Evolutionary conservation across 2,888 invertebrate species (phyloP), one percentile per base, ranked within the genome.

Genomic region (Saturnia japonica): DNA sequence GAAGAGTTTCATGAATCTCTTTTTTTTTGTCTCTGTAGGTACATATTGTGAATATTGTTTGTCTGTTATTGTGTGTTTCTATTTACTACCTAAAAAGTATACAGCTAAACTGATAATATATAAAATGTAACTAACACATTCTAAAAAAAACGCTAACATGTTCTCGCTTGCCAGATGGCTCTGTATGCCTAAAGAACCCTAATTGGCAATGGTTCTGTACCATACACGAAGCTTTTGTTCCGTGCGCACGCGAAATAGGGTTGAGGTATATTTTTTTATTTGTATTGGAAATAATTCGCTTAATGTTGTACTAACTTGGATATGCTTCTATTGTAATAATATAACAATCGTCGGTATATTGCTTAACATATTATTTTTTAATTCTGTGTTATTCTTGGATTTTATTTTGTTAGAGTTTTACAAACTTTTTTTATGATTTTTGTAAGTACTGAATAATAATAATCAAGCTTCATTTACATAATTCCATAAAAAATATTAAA

Each of bases 231-330:
- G 40, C 64, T 64, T 64, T 64, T 64, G 64, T 64, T 64, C 57
- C 40, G 40, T 40, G 19, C 64, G 64, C 67, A 67, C 25, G 67
- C 67, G 67, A 67, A 47, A 45, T 45, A 67, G 67, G 67, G 67
- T 47, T 67, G 45, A 34, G 67, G 45, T 45, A 22, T 12, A 1
- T 47, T 45, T 64, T 64, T 64, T 34, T 45, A 45, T 64, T 19
- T 40, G 19, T 62, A n/a, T 64, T n/a, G n/a, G 40, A 34, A 73
- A 74, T 66, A 66, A 70, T 54, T 64, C 70, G 68, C 72, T 72
- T 71, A 72, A 74, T 71, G 22, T 40, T 1, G 72, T 8, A 74
- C 0, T 45, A 19, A 16, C 19, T 22, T 25, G 71, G 28, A 64
- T 64, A 64, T 9, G 64, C 57, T 28, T 60, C 57, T 28, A 12